phyloP scores from a whole-genome alignment of 2,888 invertebrate species.

The Alsophila aescularia region DNA sequence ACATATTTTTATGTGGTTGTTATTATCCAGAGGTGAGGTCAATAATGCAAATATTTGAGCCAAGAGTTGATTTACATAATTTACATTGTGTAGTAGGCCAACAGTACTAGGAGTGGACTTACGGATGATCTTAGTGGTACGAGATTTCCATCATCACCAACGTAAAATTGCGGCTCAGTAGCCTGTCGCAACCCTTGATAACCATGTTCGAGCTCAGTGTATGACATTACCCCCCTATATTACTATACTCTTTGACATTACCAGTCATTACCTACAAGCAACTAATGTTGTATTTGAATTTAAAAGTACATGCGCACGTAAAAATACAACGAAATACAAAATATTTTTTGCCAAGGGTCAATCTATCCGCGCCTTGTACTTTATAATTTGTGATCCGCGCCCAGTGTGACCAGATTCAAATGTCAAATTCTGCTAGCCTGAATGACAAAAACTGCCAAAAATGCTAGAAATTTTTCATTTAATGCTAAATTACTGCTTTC shows the following conservation, averaged over 20 bases:
- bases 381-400: no score
- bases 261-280: slow-evolving; percentile 75
- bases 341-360: neutral
- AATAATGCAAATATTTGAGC: slow-evolving; percentile 13
- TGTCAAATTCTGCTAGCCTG: no score
- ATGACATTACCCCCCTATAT: no score
- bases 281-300: slow-evolving; percentile 16
- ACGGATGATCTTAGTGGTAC: slow-evolving; percentile 83
- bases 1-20: slow-evolving; percentile 13
- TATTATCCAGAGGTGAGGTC: no score
- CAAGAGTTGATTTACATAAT: slow-evolving; percentile 1
- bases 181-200: slow-evolving; percentile 94
- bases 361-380: no score
- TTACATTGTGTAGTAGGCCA: slow-evolving; percentile 7
- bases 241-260: no score
- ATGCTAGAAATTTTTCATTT: no score
- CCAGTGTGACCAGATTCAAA: no score
- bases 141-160: slow-evolving; percentile 88
- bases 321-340: slow-evolving; percentile 9
- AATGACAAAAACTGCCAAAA: no score
- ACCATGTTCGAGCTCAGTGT: slow-evolving; percentile 96
- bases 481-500: no score
- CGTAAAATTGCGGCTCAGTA: slow-evolving; percentile 88
- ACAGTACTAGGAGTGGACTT: slow-evolving; percentile 61
- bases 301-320: slow-evolving; percentile 16